phyloP scores from a whole-genome alignment of 2,113 vertebrate genomes.

The Percina caprodes region DNA sequence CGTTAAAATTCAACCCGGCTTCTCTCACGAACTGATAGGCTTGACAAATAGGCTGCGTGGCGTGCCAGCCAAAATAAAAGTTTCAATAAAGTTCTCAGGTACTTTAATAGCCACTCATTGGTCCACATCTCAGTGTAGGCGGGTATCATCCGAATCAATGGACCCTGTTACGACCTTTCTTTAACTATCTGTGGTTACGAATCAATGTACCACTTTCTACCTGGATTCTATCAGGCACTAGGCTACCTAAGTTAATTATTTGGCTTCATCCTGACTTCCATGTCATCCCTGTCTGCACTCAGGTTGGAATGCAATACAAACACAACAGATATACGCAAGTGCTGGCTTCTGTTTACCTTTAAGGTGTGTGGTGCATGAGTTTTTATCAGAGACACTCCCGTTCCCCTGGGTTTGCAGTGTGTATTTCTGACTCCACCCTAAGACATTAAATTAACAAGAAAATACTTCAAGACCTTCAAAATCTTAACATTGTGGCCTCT shows the following conservation, averaged over 20 bases:
- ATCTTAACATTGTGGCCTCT: neutral
- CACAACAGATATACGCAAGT: conserved; percentile 27
- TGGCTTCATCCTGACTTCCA: neutral
- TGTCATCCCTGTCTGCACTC: neutral
- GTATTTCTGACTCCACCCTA: conserved; percentile 43
- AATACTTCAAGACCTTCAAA: neutral
- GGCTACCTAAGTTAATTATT: neutral
- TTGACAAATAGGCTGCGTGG: neutral
- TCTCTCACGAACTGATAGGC: neutral
- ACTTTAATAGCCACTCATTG: conserved; percentile 26
- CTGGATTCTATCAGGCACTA: neutral
- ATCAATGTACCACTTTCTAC: neutral
- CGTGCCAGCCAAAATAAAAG: conserved; percentile 1
- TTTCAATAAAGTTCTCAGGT: neutral
- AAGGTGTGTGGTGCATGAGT: conserved; percentile 56
- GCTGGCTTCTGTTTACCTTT: conserved; percentile 60
- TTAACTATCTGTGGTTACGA: too few relatives aligned
- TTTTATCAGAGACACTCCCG: conserved; percentile 56
- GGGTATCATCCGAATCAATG: conserved; percentile 4
- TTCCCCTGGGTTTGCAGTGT: conserved; percentile 10
- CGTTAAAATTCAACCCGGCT: neutral
- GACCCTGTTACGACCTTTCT: neutral
- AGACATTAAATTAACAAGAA: neutral
- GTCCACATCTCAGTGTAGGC: conserved; percentile 40
- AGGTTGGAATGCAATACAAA: neutral